These are phyloP conservation scores for Meloe dianella DNA, from an alignment of 2,888 invertebrate species.

Conservation along the genomic window DNA sequence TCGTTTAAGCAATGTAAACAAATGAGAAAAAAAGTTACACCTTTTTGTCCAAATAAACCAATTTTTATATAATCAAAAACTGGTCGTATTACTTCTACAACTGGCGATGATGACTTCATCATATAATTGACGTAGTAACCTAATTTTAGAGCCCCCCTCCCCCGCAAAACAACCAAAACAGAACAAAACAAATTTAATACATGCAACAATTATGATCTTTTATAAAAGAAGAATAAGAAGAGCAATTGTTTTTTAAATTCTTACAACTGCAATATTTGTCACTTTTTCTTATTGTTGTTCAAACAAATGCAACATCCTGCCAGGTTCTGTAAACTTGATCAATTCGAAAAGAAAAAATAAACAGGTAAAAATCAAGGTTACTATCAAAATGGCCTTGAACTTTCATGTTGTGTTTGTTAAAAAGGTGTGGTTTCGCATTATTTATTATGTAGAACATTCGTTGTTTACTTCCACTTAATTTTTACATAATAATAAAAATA, in stretches of 20 bases:
- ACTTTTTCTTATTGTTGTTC: neutral
- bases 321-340: neutral
- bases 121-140: neutral
- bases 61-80: neutral
- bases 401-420: conserved; percentile 16
- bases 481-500: conserved; percentile 26
- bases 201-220: neutral
- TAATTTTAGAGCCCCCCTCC: neutral
- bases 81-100: neutral
- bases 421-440: conserved; percentile 30
- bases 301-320: neutral
- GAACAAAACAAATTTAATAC: neutral
- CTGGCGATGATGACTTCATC: neutral
- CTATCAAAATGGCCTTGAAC: conserved; percentile 29
- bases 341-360: neutral
- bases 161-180: neutral
- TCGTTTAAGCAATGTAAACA: neutral
- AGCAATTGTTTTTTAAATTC: too few species aligned
- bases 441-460: conserved; percentile 29
- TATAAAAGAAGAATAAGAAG: neutral
- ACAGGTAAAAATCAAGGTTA: conserved; percentile 23
- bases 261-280: neutral
- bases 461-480: conserved; percentile 25
- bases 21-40: neutral
- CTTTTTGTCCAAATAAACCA: neutral